phyloP scores from a whole-genome alignment of 2,113 vertebrate genomes.

The Pygoscelis adeliae region DNA sequence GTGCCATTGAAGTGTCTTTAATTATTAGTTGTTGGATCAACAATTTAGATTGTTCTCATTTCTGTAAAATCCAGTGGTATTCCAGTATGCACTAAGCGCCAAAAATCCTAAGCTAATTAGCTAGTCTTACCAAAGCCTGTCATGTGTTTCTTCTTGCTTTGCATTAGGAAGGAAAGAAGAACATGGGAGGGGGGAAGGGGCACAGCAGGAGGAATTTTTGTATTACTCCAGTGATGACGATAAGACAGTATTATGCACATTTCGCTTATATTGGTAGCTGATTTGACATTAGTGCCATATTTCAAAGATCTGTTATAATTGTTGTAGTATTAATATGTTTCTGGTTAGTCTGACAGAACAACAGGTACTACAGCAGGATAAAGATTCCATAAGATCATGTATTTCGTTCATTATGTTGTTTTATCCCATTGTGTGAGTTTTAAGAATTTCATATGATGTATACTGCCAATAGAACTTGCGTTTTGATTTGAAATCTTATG shows the following conservation, averaged over 20 bases:
- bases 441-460: neutral
- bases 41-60: neutral
- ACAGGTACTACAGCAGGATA: neutral
- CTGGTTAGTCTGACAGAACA: neutral
- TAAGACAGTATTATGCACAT: neutral
- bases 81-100: neutral
- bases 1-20: neutral
- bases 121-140: slow-evolving; percentile 6
- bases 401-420: neutral
- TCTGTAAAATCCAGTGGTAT: slow-evolving; percentile 1
- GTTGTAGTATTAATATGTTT: neutral
- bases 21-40: neutral
- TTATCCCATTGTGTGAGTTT: neutral
- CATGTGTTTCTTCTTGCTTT: slow-evolving; percentile 57
- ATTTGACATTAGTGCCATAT: neutral
- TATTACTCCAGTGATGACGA: neutral
- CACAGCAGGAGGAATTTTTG: neutral
- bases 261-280: neutral
- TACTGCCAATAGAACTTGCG: neutral
- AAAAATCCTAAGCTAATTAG: slow-evolving; percentile 48
- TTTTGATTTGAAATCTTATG: neutral
- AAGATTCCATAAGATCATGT: neutral
- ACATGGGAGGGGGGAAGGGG: neutral
- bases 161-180: slow-evolving; percentile 7
- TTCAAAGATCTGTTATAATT: neutral